Evolutionary conservation across 2,797 vertebrate genomes (phyloP), one percentile per base, ranked within the genome.

Genomic region (Acanthurus lineatus): DNA sequence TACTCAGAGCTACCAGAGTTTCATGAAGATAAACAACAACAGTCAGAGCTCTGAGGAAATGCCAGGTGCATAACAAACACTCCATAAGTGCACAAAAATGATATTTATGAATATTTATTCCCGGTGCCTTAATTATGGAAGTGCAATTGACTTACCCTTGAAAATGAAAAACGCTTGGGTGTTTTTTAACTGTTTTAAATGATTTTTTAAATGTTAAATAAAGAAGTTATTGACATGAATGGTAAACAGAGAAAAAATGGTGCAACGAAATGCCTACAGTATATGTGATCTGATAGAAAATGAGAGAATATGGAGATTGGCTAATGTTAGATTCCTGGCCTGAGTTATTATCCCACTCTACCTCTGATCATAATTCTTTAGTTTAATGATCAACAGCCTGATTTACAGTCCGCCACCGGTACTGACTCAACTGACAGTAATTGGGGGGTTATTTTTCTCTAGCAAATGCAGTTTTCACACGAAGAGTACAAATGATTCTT

Each of bases 331-430:
- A 47, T 15, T 15, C 15, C 5, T 15, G 14, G 15, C 45, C 45
- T 47, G 45, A 47, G 15, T 17, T 47, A 17, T 15, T 17, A 15
- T 47, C 45, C 12, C 42, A 44, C 15, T 48, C 5, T 6, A 16
- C 2, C 53, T 2, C 32, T n/a, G 32, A 47, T 17, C 44, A 2
- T 32, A 12, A 45, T n/a, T 45, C n/a, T 40, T 69, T 25, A 65
- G 38, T 38, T 64, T 77, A 15, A 53, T 57, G n/a, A 63, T 73
- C 14, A 25, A 35, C 28, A 58, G 14, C 0, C 3, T 6, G 2
- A 59, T 66, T 44, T 58, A 53, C 7, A 74, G 65, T 78, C 42
- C 44, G 6, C 5, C 20, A 69, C 15, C 54, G 58, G n/a, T 11
- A 44, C 12, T 40, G 38, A 44, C 47, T 77, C 40, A 64, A 64